Conservation (phyloP, 2,888 invertebrate genomes). For the Stramonita haemastoma region DNA sequence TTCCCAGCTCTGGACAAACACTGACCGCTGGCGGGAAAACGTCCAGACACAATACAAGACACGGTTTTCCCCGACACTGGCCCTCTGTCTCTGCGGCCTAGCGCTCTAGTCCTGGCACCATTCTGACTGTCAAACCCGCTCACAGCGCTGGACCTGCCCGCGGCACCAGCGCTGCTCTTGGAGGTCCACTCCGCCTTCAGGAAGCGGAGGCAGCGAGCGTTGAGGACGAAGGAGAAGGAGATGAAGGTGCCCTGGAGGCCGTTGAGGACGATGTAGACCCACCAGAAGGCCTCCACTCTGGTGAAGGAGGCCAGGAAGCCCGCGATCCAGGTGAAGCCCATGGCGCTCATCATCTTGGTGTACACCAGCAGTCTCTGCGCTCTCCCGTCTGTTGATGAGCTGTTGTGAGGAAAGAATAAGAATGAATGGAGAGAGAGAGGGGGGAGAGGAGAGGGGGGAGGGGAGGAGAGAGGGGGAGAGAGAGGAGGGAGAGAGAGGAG, state of each 20-base stretch:
- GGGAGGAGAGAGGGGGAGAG: too few species aligned
- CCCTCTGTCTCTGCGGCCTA: too few species aligned
- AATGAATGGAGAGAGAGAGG: neutral
- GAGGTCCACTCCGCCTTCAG: neutral
- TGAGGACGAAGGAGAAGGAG: conserved; percentile 45
- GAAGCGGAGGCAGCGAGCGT: conserved; percentile 30
- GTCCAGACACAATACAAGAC: too few species aligned
- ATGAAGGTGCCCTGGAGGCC: conserved; percentile 47
- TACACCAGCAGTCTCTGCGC: conserved; percentile 39
- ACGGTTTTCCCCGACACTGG: too few species aligned
- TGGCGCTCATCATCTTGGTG: conserved; percentile 42
- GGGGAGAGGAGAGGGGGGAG: neutral
- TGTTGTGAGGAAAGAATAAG: neutral
- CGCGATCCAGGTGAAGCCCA: conserved; percentile 47
- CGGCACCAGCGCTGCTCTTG: neutral
- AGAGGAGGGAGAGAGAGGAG: too few species aligned
- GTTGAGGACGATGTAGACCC: conserved; percentile 47
- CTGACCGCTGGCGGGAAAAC: too few species aligned
- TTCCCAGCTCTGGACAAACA: too few species aligned
- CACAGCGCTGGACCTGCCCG: neutral
- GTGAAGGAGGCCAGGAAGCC: conserved; percentile 47
- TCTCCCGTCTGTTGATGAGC: conserved; percentile 1
- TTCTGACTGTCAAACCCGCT: neutral
- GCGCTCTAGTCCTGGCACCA: too few species aligned
- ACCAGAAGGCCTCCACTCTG: conserved; percentile 39